Evolutionary conservation across 1,140 invertebrate genomes (phyloP).

Genomic region (Saccostrea glomerata): DNA sequence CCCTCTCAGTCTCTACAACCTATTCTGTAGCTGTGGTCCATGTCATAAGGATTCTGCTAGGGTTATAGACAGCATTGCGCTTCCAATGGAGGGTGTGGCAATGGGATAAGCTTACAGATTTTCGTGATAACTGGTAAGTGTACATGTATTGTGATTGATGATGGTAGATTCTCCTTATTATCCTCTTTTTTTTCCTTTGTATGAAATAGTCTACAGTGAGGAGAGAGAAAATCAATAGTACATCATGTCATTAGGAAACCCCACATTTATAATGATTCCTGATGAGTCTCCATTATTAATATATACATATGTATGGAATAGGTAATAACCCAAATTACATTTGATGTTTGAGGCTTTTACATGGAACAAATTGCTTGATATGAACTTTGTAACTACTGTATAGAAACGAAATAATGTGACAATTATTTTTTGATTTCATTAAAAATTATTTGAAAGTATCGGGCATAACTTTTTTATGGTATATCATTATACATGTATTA

Average conservation of each 20-base stretch:
- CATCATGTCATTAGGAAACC: neutral
- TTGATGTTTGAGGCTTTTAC: neutral
- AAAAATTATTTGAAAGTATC: too few species aligned
- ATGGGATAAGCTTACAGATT: neutral
- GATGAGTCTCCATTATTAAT: neutral
- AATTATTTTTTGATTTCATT: too few species aligned
- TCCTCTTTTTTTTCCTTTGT: too few species aligned
- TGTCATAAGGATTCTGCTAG: neutral
- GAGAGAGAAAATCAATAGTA: slow-evolving; percentile 15
- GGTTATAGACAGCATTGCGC: neutral
- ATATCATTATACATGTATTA: too few species aligned
- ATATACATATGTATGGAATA: neutral
- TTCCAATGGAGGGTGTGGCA: neutral
- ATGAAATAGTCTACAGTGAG: neutral
- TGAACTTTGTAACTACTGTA: neutral
- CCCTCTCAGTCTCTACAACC: neutral
- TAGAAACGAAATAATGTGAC: neutral
- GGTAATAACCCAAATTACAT: neutral
- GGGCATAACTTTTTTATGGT: too few species aligned
- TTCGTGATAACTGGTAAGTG: neutral
- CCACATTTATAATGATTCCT: neutral
- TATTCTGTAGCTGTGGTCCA: neutral
- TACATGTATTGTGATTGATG: neutral
- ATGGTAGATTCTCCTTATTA: too few species aligned
- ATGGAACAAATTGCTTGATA: neutral